phyloP scores from a whole-genome alignment of 1,140 invertebrate species.

The Drosophila persimilis region DNA sequence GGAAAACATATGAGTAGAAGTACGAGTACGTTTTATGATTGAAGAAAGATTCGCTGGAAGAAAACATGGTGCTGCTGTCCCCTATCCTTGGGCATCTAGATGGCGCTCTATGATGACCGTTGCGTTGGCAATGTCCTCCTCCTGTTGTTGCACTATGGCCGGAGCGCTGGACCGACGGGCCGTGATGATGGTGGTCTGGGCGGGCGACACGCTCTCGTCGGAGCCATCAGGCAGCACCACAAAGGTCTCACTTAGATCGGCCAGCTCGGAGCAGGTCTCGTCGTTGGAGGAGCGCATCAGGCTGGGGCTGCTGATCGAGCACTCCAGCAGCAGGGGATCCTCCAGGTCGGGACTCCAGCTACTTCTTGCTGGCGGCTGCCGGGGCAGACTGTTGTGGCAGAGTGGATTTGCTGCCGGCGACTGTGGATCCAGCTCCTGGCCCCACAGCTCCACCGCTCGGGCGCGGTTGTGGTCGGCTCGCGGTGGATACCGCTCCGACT shows the following conservation, averaged over 20 bases:
- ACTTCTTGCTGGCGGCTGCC: constrained; percentile 77
- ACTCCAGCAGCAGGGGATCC: constrained; percentile 59
- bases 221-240: constrained; percentile 41
- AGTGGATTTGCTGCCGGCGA: constrained; percentile 65
- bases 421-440: constrained; percentile 63
- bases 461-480: constrained; percentile 77
- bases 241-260: constrained; percentile 62
- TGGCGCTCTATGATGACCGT: constrained; percentile 53
- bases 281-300: constrained; percentile 74
- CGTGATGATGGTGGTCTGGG: constrained; percentile 70
- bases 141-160: constrained; percentile 34
- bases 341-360: constrained; percentile 62
- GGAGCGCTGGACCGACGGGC: constrained; percentile 61
- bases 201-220: constrained; percentile 69
- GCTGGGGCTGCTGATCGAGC: constrained; percentile 81
- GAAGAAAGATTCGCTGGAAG: constrained; percentile 39
- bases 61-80: constrained; percentile 15
- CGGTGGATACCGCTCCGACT: constrained; percentile 33
- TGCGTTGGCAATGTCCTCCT: constrained; percentile 27
- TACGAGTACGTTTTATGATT: constrained; percentile 24
- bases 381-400: constrained; percentile 82
- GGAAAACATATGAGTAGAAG: constrained; percentile 46
- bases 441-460: constrained; percentile 78
- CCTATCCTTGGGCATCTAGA: constrained; percentile 30
- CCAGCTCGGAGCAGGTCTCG: constrained; percentile 55